Base-by-base conservation (phyloP, 2,888 invertebrate species). In the Mythimna loreyi region DNA sequence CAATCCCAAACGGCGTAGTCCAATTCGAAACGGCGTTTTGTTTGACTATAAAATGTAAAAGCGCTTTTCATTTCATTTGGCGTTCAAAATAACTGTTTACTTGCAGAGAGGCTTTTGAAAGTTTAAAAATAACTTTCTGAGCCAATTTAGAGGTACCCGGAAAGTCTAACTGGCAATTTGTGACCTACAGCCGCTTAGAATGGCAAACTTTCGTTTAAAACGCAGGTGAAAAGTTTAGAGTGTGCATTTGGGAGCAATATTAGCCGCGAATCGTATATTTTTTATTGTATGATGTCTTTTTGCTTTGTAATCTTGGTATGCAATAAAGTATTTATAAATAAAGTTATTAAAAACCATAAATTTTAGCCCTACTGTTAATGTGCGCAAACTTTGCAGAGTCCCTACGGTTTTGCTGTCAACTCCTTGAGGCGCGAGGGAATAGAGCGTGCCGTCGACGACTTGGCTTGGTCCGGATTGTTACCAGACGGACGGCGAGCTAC, bases 141-240 rank as follows among this genome's bases (percentile, higher is more conserved):
- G 55, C 70, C 85, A 85, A 83, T 84, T 80, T 77, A 74, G 62
- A 78, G 79, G 73, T 82, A 78, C 53, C 67, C 70, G 57, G 67
- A 63, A 77, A 78, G 52, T 75, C 73, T 73, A 79, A 85, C 73
- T 74, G 84, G 72, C 82, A 83, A 85, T 85, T 83, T 80, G 81
- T 69, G 83, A 76, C 68, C 77, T 11, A 81, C 70, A 0, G 59
- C 5, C 21, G 28, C 1, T 4, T 2, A 5, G 21, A 13, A 21
- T 36, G 19, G 49, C 8, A 1, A 56, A 16, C 55, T 57, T 57
- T 49, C 7, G 56, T 47, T 59, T 36, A 43, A 53, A 57, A 57
- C 45, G 9, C 1, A 8, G n/a, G n/a, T 49, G 40, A 40, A 6
- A 16, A 11, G 49, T 67, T 45, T 43, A 5, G 33, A 58, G 3